Evolutionary conservation across 1,140 invertebrate species (phyloP), one percentile per base, ranked within the genome.

Genomic region (Littorina saxatilis): DNA sequence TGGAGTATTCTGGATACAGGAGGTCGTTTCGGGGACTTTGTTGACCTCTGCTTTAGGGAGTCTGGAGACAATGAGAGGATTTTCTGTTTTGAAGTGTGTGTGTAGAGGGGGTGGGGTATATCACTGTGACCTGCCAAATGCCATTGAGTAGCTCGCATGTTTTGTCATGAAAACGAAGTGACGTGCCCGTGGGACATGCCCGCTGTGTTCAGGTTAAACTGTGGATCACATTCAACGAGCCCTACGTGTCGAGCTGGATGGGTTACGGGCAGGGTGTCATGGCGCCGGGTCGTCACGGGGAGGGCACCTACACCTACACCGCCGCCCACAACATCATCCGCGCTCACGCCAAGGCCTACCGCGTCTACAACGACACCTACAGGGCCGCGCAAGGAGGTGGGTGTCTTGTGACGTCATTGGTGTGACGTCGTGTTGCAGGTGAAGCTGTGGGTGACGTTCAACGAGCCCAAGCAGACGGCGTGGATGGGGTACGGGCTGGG

Each of bases 191-290:
- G n/a, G n/a, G n/a, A n/a, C n/a, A n/a, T 61, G 23, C n/a, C n/a
- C n/a, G n/a, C n/a, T n/a, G n/a, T n/a, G n/a, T 27, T 13, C 73
- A 92, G 84, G 92, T 93, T 0, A 91, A 91, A 63, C 82, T 80
- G 5, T 93, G 92, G 92, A 87, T 93, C 11, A 93, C 92, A 11
- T 82, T 93, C 43, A 93, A 93, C 80, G 92, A 93, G 68, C 91
- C 92, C 0, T 86, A 66, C 17, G 82, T 88, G 1, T 83, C 89
- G 9, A 55, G 84, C 0, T 80, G 72, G 27, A 61, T 81, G n/a
- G 92, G 90, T 15, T 92, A 93, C 79, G 89, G 87, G 0, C 23
- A 35, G 23, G 89, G 84, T 0, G 40, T 55, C 2, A 68, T 79
- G 50, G 87, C 89, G n/a, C 88, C 90, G 4, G 86, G 86, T 29